Conservation (phyloP, 30 jellyfish, hydroid and myxozoan species). For the Pseudorhiza aurosa region DNA sequence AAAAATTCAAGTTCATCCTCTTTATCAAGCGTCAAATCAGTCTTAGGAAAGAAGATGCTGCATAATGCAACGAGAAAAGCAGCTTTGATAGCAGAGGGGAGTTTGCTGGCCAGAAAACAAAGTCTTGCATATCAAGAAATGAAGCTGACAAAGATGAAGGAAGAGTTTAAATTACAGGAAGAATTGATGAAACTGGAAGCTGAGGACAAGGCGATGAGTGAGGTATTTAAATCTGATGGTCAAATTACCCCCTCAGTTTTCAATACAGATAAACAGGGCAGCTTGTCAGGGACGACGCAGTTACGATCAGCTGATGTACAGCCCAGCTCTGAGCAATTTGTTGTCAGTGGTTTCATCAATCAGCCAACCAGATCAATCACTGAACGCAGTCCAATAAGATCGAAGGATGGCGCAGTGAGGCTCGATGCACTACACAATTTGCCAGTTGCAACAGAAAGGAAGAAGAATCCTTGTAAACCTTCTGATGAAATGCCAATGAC, state of each 20-base stretch:
- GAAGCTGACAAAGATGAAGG: constrained; percentile 37
- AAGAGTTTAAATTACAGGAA: constrained; percentile 24
- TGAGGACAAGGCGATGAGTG: constrained; percentile 45
- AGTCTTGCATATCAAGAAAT: constrained; percentile 22
- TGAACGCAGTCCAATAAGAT: constrained; percentile 37
- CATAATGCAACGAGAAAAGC: constrained; percentile 43
- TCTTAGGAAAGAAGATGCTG: constrained; percentile 31
- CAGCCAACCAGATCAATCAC: constrained; percentile 37
- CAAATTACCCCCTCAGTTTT: constrained; percentile 3
- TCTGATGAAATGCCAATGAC: constrained; percentile 15
- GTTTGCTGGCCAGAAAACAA: constrained; percentile 17
- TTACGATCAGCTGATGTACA: constrained; percentile 16
- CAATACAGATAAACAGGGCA: constrained; percentile 40
- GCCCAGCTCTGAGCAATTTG: not conserved
- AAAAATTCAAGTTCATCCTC: not conserved
- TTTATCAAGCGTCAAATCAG: constrained; percentile 23
- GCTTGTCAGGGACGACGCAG: constrained; percentile 17
- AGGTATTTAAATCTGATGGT: constrained; percentile 40
- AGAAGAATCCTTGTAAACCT: constrained; percentile 31
- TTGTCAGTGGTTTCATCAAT: constrained; percentile 21
- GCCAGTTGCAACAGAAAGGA: constrained; percentile 34
- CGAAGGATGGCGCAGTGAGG: constrained; percentile 20
- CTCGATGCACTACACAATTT: not conserved
- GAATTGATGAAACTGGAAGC: constrained; percentile 35
- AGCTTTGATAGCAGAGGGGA: constrained; percentile 30